phyloP scores from a whole-genome alignment of 1,140 invertebrate species.

The Tetramorium simillimum region DNA sequence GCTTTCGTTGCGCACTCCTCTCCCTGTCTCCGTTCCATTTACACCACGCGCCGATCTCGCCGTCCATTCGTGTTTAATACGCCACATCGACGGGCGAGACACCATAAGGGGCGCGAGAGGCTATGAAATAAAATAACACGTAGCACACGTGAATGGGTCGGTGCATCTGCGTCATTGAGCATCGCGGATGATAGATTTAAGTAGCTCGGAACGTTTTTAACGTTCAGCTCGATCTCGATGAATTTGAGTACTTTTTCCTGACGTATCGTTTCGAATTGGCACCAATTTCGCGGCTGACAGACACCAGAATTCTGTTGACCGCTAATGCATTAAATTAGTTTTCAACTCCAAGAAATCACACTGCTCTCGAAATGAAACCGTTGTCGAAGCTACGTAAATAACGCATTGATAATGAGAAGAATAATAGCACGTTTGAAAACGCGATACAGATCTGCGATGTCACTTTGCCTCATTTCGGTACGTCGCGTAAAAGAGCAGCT shows the following conservation, averaged over 20 bases:
- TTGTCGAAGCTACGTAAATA: background rate
- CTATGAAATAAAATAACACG: constrained; percentile 80
- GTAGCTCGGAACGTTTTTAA: background rate
- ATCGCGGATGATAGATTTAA: constrained; percentile 47
- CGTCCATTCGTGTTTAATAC: constrained; percentile 72
- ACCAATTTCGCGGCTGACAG: background rate
- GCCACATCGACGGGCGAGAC: constrained; percentile 72
- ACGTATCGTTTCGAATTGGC: background rate
- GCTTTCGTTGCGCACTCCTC: constrained; percentile 53
- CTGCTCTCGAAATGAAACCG: background rate
- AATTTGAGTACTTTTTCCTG: background rate
- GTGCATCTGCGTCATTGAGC: constrained; percentile 76
- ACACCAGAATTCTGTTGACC: background rate
- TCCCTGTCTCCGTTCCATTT: constrained; percentile 56
- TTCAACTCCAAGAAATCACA: background rate
- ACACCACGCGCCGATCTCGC: constrained; percentile 33
- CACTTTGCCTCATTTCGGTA: background rate
- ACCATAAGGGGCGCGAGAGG: constrained; percentile 77
- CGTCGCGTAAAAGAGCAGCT: background rate
- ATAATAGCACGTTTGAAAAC: background rate
- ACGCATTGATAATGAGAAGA: background rate
- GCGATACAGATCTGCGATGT: background rate
- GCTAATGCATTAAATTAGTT: background rate
- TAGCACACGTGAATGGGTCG: constrained; percentile 69
- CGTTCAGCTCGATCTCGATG: too few relatives aligned